Evolutionary conservation across 2,797 vertebrate genomes (phyloP), one percentile per base, ranked within the genome.

Genomic region (Steatocranus sp.): DNA sequence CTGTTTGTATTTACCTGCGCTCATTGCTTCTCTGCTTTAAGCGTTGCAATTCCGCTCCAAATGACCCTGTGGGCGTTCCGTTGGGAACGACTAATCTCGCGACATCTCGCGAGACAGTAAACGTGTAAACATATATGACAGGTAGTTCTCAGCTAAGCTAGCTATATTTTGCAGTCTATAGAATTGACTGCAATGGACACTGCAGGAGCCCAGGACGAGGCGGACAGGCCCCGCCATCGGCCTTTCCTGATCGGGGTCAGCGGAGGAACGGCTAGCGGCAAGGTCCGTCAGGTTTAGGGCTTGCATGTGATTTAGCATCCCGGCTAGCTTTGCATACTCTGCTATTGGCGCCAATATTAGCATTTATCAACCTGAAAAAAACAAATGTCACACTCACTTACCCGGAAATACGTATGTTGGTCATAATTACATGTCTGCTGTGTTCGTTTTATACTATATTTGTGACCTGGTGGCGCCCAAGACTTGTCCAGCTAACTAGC

Each of bases 161-260:
- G 12, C 75, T 9, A 15, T 4, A 50, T 11, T 73, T 61, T n/a
- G 75, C 76, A 8, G 70, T 50, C 23, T 86, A 6, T 11, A 4
- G 5, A 8, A 7, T 8, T 80, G 75, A 53, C 63, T n/a, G 79
- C 58, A 8, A 96, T 96, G 96, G 93, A 94, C 38, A 76, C 61
- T 3, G 18, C 61, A 7, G 94, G 70, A 48, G 43, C 79, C 63
- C 63, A 76, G 9, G 89, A 90, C 3, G 97, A 97, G 32, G 58
- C 79, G 1, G 97, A 97, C 75, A 96, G 96, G 15, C 95, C 97
- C 8, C 95, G 93, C 34, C 97, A 97, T 41, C 91, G 93, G 17
- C 98, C 98, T 5, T 98, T 98, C 88, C 92, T 99, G 3, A 98
- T 99, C 68, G 98, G 98, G 1, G 98, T 98, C 36, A 98, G 98